phyloP scores from a whole-genome alignment of 2,797 vertebrate genomes.

The Prunella strophiata region DNA sequence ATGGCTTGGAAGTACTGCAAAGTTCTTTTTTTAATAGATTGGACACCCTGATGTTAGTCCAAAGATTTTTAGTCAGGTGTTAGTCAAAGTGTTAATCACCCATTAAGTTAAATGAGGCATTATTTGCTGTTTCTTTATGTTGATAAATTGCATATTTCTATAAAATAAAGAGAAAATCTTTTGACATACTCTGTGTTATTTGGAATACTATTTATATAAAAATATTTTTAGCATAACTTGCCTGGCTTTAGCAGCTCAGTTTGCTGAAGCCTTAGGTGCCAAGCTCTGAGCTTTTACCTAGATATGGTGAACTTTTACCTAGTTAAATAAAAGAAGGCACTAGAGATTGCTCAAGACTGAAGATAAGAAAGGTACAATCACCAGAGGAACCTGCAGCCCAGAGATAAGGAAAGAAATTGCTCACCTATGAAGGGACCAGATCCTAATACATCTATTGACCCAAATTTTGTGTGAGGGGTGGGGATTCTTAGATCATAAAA shows the following conservation, averaged over 20 bases:
- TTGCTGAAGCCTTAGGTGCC: background rate
- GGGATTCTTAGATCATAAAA: background rate
- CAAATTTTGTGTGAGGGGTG: fast-evolving
- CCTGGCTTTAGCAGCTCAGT: background rate
- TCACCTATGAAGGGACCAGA: background rate
- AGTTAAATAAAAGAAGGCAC: background rate
- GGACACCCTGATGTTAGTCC: background rate
- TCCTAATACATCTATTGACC: background rate
- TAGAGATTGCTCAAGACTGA: background rate
- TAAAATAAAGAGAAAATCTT: background rate
- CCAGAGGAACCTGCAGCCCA: background rate
- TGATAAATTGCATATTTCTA: background rate
- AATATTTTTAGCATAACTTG: background rate
- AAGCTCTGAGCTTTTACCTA: background rate
- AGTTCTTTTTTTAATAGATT: background rate
- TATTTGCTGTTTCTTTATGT: background rate
- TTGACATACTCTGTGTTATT: background rate
- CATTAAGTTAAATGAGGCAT: background rate
- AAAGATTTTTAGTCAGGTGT: background rate
- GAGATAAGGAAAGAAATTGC: background rate
- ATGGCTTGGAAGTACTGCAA: background rate
- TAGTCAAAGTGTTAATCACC: background rate
- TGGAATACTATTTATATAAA: background rate
- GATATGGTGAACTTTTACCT: background rate
- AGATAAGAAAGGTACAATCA: background rate